A percentile compares a stretch with the other conserved stretches of the same genome.
Evolutionary conservation across 2,797 vertebrate genomes (phyloP).

Genomic region (Ibycter americanus): DNA sequence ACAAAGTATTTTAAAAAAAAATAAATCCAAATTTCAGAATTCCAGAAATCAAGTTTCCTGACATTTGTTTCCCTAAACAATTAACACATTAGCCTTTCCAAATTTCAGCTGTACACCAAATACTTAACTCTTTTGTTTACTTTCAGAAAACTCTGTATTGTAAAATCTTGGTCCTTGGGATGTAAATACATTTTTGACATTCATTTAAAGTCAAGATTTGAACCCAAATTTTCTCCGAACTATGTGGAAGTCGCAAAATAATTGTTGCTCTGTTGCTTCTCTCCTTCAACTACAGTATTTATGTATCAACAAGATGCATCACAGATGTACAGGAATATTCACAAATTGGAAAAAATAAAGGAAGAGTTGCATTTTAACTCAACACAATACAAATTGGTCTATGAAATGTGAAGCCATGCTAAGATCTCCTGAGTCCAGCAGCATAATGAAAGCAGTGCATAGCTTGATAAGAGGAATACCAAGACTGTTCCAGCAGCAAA

Average conservation of each 20-base stretch:
- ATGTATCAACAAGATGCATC: background rate
- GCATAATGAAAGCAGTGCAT: background rate
- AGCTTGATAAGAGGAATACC: background rate
- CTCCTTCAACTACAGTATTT: background rate
- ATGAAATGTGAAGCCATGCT: background rate
- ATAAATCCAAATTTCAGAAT: slow-evolving; percentile 20
- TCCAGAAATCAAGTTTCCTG: background rate
- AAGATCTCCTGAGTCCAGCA: background rate
- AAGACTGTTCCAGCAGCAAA: background rate
- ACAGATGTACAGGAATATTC: background rate
- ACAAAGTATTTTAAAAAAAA: slow-evolving; percentile 7
- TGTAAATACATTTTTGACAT: background rate
- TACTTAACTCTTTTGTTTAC: background rate
- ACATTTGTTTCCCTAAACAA: background rate
- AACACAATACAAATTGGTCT: background rate
- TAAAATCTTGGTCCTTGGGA: background rate
- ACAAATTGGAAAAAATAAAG: background rate
- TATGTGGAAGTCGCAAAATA: background rate
- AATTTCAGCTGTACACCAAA: background rate
- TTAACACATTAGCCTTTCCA: background rate
- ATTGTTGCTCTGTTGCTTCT: background rate
- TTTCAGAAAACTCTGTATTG: background rate
- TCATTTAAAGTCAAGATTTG: background rate
- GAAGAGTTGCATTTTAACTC: background rate
- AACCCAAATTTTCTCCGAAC: background rate